Percentiles rank a stretch among this genome's conserved stretches.
These are phyloP conservation scores for Micromys minutus DNA, from an alignment of 2,113 vertebrate genomes.

Conservation along the genomic window DNA sequence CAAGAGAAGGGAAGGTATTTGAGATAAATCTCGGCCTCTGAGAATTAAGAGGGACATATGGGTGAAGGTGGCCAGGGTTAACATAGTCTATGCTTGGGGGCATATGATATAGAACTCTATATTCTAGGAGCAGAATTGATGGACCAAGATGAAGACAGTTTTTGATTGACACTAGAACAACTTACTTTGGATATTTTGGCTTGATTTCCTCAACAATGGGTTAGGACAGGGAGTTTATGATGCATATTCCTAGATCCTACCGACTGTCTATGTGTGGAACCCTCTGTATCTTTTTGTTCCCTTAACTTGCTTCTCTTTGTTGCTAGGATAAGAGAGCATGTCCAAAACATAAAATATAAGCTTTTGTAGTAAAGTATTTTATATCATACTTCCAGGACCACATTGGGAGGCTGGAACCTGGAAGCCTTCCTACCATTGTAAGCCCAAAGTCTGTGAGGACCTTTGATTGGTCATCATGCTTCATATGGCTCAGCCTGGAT, in stretches of 20 bases:
- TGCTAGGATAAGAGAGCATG: not conserved
- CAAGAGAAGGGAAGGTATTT: not conserved
- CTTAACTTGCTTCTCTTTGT: not conserved
- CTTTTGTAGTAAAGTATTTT: not conserved
- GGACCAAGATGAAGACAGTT: not conserved
- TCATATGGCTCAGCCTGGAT: not conserved
- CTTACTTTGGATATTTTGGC: not conserved
- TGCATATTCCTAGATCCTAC: not conserved
- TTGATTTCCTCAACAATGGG: not conserved
- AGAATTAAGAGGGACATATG: not conserved
- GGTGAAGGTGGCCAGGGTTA: not conserved
- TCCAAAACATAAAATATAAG: not conserved
- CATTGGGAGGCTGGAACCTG: not conserved
- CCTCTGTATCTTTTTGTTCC: not conserved
- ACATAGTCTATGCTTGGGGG: not conserved
- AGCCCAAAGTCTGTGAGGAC: too few relatives aligned
- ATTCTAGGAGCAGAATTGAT: not conserved
- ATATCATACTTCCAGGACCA: not conserved
- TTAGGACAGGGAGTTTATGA: not conserved
- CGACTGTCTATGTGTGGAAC: not conserved
- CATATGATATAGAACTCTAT: not conserved
- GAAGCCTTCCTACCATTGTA: not conserved
- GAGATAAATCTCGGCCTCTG: not conserved
- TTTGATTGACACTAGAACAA: not conserved
- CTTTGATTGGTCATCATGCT: too few relatives aligned